These are phyloP conservation scores for Oxyura jamaicensis DNA, from an alignment of 2,113 vertebrate species.

Conservation along the genomic window DNA sequence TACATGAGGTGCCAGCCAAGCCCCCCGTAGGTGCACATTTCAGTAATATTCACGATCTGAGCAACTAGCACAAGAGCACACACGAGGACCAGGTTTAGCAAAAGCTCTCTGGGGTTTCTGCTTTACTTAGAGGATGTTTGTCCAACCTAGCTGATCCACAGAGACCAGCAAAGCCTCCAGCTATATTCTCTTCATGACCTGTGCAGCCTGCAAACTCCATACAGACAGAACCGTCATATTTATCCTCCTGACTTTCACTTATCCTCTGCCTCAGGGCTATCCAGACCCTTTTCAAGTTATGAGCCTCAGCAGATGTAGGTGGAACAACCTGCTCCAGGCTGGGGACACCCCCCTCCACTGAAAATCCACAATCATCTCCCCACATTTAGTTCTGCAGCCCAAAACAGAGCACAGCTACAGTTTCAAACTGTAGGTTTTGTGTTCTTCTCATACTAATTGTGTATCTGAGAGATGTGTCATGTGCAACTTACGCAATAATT, in stretches of 20 bases:
- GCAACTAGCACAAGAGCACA: not conserved
- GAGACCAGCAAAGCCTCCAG: not conserved
- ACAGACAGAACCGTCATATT: conserved; percentile 5
- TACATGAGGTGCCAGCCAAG: not conserved
- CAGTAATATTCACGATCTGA: not conserved
- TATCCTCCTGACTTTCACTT: not conserved
- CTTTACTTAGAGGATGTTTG: not conserved
- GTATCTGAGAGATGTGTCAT: not conserved
- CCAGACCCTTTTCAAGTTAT: not conserved
- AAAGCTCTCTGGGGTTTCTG: not conserved
- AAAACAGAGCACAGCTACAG: not conserved
- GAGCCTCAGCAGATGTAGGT: not conserved
- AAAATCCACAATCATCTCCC: not conserved
- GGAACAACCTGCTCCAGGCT: not conserved
- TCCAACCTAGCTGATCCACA: not conserved
- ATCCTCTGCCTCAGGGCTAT: not conserved
- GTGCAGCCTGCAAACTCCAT: not conserved
- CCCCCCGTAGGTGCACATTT: not conserved
- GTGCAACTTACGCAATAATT: not conserved
- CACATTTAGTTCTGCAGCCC: not conserved
- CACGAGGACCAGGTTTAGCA: not conserved
- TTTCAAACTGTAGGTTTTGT: not conserved
- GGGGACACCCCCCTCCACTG: not conserved
- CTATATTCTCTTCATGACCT: not conserved
- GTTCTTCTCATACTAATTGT: not conserved